Percentiles rank a stretch among this genome's conserved stretches.
Evolutionary conservation across 2,888 invertebrate species (phyloP).

Genomic region (Falcaria lacertinaria): DNA sequence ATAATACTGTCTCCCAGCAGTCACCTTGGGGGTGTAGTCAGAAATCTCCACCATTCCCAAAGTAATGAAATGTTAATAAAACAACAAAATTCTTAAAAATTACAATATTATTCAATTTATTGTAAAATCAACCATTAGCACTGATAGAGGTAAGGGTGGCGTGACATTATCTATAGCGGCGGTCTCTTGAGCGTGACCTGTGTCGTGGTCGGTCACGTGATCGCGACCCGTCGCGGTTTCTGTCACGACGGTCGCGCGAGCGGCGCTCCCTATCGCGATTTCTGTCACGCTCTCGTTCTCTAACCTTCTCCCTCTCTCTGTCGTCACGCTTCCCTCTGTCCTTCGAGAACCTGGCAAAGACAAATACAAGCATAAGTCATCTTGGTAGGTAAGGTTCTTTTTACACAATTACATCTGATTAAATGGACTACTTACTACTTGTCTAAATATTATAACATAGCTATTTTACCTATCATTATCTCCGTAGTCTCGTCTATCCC

Average conservation of each 20-base stretch:
- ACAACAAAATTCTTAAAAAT: slow-evolving; percentile 33
- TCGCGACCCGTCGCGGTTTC: slow-evolving; percentile 37
- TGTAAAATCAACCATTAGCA: slow-evolving; percentile 39
- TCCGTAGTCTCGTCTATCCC: slow-evolving; percentile 62
- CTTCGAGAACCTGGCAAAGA: slow-evolving; percentile 55
- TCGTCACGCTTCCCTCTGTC: slow-evolving; percentile 66
- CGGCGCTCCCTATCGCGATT: slow-evolving; percentile 40
- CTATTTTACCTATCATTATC: slow-evolving; percentile 47
- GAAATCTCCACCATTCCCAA: too few species aligned
- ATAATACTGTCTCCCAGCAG: too few species aligned
- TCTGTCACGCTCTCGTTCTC: slow-evolving; percentile 48
- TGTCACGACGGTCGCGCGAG: slow-evolving; percentile 30
- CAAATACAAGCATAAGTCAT: too few species aligned
- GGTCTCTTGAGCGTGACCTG: slow-evolving; percentile 60
- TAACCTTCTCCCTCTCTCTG: slow-evolving; percentile 45
- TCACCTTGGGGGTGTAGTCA: too few species aligned
- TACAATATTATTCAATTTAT: slow-evolving; percentile 44
- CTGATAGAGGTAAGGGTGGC: slow-evolving; percentile 14
- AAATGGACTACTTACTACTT: too few species aligned
- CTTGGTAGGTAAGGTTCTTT: too few species aligned
- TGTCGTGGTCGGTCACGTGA: slow-evolving; percentile 48
- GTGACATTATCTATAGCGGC: slow-evolving; percentile 63
- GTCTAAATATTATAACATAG: background rate
- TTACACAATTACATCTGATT: too few species aligned
- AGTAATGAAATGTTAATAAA: too few species aligned